Base-by-base conservation (phyloP, 2,888 invertebrate genomes). In the Bruchidius siliquastri region DNA sequence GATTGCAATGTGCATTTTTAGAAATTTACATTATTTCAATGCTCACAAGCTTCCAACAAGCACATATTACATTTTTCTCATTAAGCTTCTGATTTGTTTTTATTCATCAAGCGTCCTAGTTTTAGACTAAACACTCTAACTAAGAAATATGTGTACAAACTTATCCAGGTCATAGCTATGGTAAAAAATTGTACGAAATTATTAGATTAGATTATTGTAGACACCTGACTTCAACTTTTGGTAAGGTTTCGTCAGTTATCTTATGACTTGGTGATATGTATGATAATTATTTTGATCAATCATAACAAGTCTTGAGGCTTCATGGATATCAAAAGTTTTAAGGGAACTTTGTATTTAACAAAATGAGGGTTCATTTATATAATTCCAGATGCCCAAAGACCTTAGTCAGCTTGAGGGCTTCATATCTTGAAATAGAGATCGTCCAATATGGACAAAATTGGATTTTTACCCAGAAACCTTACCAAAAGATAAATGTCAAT, bases 101-200 rank as follows among this genome's bases (percentile, higher is more conserved):
- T 72, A 22, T 72, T 75, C 75, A 75, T 32, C 74, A 77, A 78
- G 78, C 78, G 73, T 72, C 75, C 77, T 79, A 77, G 79, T 79
- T 77, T 80, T 80, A 79, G 71, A 74, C 77, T 79, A 78, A 76
- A 79, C 76, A 80, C 75, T 77, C 82, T 83, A 84, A 81, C n/a
- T n/a, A 80, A 80, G 82, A 81, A 67, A 66, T 81, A 79, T 79
- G 80, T 82, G 81, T 83, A 84, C 79, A 83, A 83, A 82, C 80
- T 82, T 81, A 82, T 80, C 80, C 79, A 82, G 81, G 80, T 82
- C 22, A 68, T 72, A 81, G 81, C 82, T 82, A 82, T 82, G 83
- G 84, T 85, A 84, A 84, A 85, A 84, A 84, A 84, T 82, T 78
- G 83, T 84, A 84, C 79, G 83, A 84, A 85, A 83, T 80, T 79